phyloP scores from a whole-genome alignment of 2,888 invertebrate species.

The Lagria hirta region DNA sequence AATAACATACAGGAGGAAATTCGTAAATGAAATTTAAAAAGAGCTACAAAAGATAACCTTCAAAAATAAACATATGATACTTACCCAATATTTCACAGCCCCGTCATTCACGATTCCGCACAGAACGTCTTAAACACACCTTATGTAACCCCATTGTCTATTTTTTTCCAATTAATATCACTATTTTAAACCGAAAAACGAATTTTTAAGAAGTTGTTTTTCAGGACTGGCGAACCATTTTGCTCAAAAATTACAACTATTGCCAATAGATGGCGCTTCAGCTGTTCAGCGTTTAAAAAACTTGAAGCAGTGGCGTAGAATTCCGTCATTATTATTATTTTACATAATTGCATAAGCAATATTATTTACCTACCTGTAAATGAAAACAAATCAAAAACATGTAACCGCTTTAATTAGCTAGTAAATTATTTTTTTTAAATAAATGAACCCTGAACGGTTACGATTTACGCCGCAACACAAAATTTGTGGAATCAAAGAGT shows the following conservation, averaged over 20 bases:
- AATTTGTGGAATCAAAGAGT: too few relatives aligned
- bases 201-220: conserved; percentile 17
- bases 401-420: too few relatives aligned
- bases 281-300: background rate
- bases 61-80: conserved; percentile 30
- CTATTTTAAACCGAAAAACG: conserved; percentile 4
- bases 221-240: conserved; percentile 22
- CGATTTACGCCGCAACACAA: too few relatives aligned
- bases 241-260: conserved; percentile 6
- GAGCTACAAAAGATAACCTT: conserved; percentile 28
- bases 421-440: too few relatives aligned
- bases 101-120: conserved; percentile 2
- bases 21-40: background rate
- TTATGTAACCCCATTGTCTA: conserved; percentile 12
- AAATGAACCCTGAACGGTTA: too few relatives aligned
- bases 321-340: too few relatives aligned
- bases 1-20: background rate
- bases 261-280: conserved; percentile 9
- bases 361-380: too few relatives aligned
- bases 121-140: conserved; percentile 6
- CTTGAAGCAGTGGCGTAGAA: too few relatives aligned
- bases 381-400: too few relatives aligned
- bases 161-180: conserved; percentile 8
- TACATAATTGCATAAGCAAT: too few relatives aligned
- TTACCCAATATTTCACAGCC: conserved; percentile 15